phyloP scores from a whole-genome alignment of 64 coral and sea anemone species.

The Pocillopora verrucosa region DNA sequence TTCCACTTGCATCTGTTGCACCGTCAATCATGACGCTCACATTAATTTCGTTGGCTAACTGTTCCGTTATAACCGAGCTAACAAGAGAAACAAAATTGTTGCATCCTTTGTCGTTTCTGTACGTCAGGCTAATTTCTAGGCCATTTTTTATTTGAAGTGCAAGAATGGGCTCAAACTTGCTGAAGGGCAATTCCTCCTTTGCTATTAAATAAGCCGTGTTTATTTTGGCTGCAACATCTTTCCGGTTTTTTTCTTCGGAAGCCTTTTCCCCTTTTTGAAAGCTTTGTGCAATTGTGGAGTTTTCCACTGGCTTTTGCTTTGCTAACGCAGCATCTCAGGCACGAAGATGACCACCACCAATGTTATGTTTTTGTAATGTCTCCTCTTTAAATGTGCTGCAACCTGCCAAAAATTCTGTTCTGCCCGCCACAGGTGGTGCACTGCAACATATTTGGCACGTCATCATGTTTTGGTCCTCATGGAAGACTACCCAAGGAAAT shows the following conservation, averaged over 20 bases:
- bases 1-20: not conserved
- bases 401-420: conserved; percentile 8
- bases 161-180: conserved; percentile 9
- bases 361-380: conserved; percentile 18
- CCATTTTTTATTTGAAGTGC: conserved; percentile 24
- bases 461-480: too few species aligned
- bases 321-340: conserved; percentile 6
- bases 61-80: not conserved
- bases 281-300: conserved; percentile 18
- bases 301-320: conserved; percentile 19
- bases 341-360: conserved; percentile 11
- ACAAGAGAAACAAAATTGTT: not conserved
- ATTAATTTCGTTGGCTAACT: not conserved
- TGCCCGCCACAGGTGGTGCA: conserved; percentile 3
- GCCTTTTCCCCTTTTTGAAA: conserved; percentile 26
- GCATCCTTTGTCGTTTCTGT: not conserved
- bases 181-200: conserved; percentile 29
- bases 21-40: conserved; percentile 12
- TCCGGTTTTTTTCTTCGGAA: conserved; percentile 5
- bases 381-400: conserved; percentile 20
- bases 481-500: too few species aligned
- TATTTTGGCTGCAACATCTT: conserved; percentile 13
- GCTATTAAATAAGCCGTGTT: conserved; percentile 18
- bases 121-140: conserved; percentile 3
- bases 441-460: conserved; percentile 23